Percentiles rank a stretch among this genome's conserved stretches.
Evolutionary conservation across 2,888 invertebrate species (phyloP).

Genomic region (Nephrotoma appendiculata): DNA sequence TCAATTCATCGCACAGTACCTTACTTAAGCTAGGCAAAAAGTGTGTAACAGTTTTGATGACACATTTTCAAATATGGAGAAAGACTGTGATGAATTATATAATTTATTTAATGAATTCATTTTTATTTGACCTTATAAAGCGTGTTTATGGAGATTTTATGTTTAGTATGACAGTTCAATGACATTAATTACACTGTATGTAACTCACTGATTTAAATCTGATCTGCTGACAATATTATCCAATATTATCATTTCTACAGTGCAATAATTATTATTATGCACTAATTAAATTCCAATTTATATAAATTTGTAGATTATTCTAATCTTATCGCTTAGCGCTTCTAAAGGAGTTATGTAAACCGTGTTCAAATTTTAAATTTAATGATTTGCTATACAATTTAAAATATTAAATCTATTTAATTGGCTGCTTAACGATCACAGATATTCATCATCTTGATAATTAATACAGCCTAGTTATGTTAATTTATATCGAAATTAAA

Average conservation of each 20-base stretch:
- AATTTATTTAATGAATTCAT: too few species aligned
- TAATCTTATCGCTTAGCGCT: not conserved
- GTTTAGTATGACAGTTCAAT: too few species aligned
- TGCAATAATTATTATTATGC: not conserved
- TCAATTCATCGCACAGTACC: not conserved
- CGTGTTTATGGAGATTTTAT: too few species aligned
- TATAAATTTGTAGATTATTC: too few species aligned
- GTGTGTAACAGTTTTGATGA: not conserved
- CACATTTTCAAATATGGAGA: not conserved
- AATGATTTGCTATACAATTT: not conserved
- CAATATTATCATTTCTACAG: not conserved
- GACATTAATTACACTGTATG: not conserved
- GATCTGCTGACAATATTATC: not conserved
- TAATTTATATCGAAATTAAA: not conserved
- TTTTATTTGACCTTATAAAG: too few species aligned
- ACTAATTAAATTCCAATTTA: not conserved
- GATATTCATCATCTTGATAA: not conserved
- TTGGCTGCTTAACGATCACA: not conserved
- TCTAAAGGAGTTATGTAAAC: not conserved
- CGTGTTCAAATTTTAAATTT: not conserved
- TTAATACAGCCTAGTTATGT: not conserved
- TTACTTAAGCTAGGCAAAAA: not conserved
- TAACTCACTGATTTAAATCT: not conserved
- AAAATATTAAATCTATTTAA: not conserved
- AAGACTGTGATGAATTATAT: too few species aligned